Conservation (phyloP, 2,888 invertebrate species). For the Thymelicus sylvestris region DNA sequence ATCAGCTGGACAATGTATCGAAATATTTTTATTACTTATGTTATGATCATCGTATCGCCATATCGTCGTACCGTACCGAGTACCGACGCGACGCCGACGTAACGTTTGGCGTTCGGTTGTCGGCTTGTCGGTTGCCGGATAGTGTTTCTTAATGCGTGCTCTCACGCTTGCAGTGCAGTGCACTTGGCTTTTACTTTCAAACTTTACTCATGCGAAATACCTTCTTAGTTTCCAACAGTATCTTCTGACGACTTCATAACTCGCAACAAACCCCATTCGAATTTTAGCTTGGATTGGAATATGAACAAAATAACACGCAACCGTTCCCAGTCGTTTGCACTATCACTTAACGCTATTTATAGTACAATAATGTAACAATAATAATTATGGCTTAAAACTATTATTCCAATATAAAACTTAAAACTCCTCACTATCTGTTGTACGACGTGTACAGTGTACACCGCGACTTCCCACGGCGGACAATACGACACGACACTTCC, state of each 20-base stretch:
- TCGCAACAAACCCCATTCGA: constrained; percentile 34
- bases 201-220: constrained; percentile 48
- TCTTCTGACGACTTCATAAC: constrained; percentile 33
- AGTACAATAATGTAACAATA: constrained; percentile 79
- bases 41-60: constrained; percentile 52
- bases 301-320: constrained; percentile 53
- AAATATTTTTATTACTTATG: constrained; percentile 48
- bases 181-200: constrained; percentile 57
- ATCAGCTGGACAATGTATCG: constrained; percentile 46
- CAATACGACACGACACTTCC: constrained; percentile 49
- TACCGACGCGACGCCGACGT: constrained; percentile 45
- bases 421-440: constrained; percentile 59
- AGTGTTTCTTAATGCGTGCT: constrained; percentile 45
- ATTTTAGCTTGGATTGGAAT: constrained; percentile 47
- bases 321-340: constrained; percentile 84
- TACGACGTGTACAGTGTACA: constrained; percentile 33
- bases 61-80: constrained; percentile 43
- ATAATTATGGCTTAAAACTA: constrained; percentile 72
- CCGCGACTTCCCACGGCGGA: constrained; percentile 55
- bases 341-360: constrained; percentile 75
- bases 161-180: constrained; percentile 49
- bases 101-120: constrained; percentile 45
- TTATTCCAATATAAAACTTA: constrained; percentile 67
- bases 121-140: constrained; percentile 39
- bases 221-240: constrained; percentile 40